phyloP scores from a whole-genome alignment of 2,888 invertebrate species.

The Vanessa cardui region DNA sequence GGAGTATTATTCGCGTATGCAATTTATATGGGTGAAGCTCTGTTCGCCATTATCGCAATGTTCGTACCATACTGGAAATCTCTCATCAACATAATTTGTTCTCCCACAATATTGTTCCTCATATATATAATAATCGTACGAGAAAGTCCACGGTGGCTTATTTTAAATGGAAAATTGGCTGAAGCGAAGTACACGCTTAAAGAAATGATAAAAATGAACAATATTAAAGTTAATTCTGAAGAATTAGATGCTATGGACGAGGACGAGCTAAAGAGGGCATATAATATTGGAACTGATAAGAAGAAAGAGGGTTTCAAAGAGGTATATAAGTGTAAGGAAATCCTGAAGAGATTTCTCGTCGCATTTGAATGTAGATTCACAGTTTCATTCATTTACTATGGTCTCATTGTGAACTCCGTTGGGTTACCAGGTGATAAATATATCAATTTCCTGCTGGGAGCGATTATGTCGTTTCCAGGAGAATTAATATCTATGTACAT shows the following conservation, averaged over 20 bases:
- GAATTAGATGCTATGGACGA: conserved; percentile 55
- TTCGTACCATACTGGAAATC: conserved; percentile 66
- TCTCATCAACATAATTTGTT: conserved; percentile 61
- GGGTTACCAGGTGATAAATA: conserved; percentile 70
- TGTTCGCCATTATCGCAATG: conserved; percentile 67
- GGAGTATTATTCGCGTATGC: conserved; percentile 65
- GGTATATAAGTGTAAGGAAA: conserved; percentile 58
- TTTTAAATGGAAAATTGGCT: conserved; percentile 61
- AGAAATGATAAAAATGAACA: conserved; percentile 58
- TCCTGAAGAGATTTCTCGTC: conserved; percentile 58
- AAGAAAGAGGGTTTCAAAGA: conserved; percentile 55
- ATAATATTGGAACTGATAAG: conserved; percentile 56
- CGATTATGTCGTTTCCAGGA: conserved; percentile 72
- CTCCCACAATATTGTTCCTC: conserved; percentile 62
- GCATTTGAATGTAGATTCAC: conserved; percentile 58
- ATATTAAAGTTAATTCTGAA: conserved; percentile 54
- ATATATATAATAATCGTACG: conserved; percentile 54
- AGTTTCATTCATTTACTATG: conserved; percentile 67
- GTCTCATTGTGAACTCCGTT: conserved; percentile 68
- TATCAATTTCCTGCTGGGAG: conserved; percentile 65
- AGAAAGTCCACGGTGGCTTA: conserved; percentile 71
- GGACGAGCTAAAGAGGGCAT: conserved; percentile 54
- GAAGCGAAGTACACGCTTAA: conserved; percentile 57
- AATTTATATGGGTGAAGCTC: conserved; percentile 63
- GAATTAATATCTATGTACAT: conserved; percentile 63